Evolutionary conservation across 2,888 invertebrate genomes (phyloP), one percentile per base, ranked within the genome.

Genomic region (Phalera bucephala): DNA sequence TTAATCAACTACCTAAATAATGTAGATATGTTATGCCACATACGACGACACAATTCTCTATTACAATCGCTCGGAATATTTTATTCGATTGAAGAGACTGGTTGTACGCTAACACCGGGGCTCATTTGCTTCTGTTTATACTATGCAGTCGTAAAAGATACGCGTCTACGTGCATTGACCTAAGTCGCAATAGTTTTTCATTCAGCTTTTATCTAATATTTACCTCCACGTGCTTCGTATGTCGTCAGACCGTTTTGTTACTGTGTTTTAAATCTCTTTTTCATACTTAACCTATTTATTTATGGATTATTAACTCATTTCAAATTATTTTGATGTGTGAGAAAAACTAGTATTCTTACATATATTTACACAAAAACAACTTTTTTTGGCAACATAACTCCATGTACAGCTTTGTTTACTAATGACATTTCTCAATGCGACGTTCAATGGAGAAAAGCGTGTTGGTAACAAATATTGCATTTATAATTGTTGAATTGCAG

Each of bases 141-240:
- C 12, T 25, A 25, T 12, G 14, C 14, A n/a, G 27, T 9, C 13
- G 9, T 27, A 27, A 27, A 27, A 13, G 5, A 10, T 5, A 23
- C 23, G 26, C 26, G 11, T 8, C 8, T 26, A 26, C 26, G 26
- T 26, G 13, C 26, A 10, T 26, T 26, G 26, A 26, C 26, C 26
- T 26, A 26, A 7, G 26, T 3, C 13, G 7, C 13, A 4, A 9
- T 7, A 1, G 9, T 14, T 9, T 27, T 11, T 27, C 14, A 8
- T 14, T 27, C 9, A 8, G 12, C 12, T 14, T 26, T 13, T 26
- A 13, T 26, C 26, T 13, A 13, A 26, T 8, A 13, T 6, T 13
- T 21, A 7, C 7, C 4, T 2, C 6, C 23, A 23, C 23, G 26
- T 26, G n/a, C 1, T n/a, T 13, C 2, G 12, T 9, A 9, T 7